These are phyloP conservation scores for Galemys pyrenaicus DNA, from an alignment of 2,113 vertebrate genomes.

Conservation along the genomic window DNA sequence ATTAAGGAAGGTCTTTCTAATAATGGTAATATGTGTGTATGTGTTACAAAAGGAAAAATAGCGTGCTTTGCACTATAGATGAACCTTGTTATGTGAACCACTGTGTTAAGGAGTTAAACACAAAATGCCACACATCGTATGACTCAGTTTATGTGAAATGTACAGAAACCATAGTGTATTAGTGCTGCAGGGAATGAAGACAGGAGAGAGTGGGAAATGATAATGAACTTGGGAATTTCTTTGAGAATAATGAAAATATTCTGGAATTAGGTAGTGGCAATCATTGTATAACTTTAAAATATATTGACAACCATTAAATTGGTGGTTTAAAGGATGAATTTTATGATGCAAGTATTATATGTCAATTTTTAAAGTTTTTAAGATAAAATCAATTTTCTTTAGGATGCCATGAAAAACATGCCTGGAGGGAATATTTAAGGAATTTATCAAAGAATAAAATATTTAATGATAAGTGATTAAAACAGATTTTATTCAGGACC, in stretches of 20 bases:
- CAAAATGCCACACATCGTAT: background rate
- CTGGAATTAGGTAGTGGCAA: background rate
- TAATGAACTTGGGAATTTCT: background rate
- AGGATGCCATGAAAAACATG: background rate
- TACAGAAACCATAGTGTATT: background rate
- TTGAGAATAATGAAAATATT: background rate
- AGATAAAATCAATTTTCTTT: background rate
- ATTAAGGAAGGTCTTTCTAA: constrained; percentile 11
- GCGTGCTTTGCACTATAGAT: background rate
- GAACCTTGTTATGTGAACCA: background rate
- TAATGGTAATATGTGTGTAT: background rate
- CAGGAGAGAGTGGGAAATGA: background rate
- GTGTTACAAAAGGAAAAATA: background rate
- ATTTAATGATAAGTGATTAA: background rate
- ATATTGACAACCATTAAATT: background rate
- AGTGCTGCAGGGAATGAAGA: background rate
- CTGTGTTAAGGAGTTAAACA: background rate
- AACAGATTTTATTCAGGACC: background rate
- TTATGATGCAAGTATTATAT: constrained; percentile 5
- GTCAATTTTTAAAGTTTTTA: background rate
- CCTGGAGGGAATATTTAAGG: background rate
- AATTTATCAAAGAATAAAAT: background rate
- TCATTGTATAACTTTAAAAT: background rate
- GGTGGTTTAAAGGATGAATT: background rate
- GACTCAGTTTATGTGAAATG: background rate